Base-by-base conservation (phyloP, 2,888 invertebrate genomes). In the Atherix ibis region DNA sequence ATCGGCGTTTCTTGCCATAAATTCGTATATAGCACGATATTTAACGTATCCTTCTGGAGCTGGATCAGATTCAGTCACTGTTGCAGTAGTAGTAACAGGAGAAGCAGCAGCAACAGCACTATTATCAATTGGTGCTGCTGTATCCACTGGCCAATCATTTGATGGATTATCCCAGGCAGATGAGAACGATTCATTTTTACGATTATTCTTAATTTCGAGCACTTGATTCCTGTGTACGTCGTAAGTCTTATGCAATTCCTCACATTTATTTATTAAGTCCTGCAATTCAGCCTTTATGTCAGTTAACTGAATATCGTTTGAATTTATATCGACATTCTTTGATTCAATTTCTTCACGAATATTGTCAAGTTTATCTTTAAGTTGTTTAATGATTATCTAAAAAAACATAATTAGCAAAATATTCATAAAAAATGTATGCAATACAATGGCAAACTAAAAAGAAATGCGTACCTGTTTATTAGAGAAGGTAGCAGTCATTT, bases 1-100 rank as follows among this genome's bases (percentile, higher is more conserved):
- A 59, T 97, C 98, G 0, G 70, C 68, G 46, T 89, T 91, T 33
- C 95, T 68, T 1, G 94, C 89, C 8, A 76, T 76, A 63, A 98
- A 98, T 56, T 91, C 89, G 55, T 88, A 98, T 30, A 97, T 67
- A 13, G 92, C 94, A 35, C 87, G 73, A 65, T 89, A 94, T 53
- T 79, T 77, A 27, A 66, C 66, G 40, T 67, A 66, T 24, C 67
- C 68, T 36, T 64, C 59, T 4, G 66, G 58, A 27, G 63, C 52
- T 37, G 60, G 58, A 12, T 48, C 44, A n/a, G 40, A 44, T 16
- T 32, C 32, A 9, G 35, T 32, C 5, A 35, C 25, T 27, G 43
- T 42, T 13, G 44, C 46, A 4, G 48, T 46, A 13, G 49, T 54
- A 10, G 62, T 52, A 4, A 53, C 55, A n/a, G n/a, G n/a, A n/a